Evolutionary conservation across 2,888 invertebrate species (phyloP).

Genomic region (Apodemia duryi): DNA sequence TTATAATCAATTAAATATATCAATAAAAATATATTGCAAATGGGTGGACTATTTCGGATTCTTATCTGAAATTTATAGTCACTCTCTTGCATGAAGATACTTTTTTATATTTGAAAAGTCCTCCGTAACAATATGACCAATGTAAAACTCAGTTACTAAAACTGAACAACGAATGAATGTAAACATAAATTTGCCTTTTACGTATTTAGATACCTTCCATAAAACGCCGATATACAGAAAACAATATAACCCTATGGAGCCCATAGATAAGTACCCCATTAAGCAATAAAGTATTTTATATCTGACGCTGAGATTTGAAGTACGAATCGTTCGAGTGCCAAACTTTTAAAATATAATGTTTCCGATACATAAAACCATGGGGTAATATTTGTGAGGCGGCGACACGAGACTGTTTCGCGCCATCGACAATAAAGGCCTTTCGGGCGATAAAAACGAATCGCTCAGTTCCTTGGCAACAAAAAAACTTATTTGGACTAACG

Average conservation of each 20-base stretch:
- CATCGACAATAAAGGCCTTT: slow-evolving; percentile 77
- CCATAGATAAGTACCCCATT: slow-evolving; percentile 33
- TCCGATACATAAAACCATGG: slow-evolving; percentile 76
- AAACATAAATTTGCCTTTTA: background rate
- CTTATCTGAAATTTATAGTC: too few species aligned
- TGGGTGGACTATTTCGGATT: too few species aligned
- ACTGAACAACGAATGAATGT: too few species aligned
- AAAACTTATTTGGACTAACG: slow-evolving; percentile 72
- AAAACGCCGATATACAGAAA: slow-evolving; percentile 14
- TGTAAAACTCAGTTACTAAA: too few species aligned
- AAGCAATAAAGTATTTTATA: slow-evolving; percentile 34
- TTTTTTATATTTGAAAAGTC: too few species aligned
- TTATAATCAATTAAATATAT: too few species aligned
- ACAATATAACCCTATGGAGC: slow-evolving; percentile 24
- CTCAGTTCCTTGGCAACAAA: slow-evolving; percentile 73
- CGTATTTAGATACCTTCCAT: background rate
- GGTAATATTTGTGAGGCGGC: slow-evolving; percentile 72
- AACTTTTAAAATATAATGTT: slow-evolving; percentile 73
- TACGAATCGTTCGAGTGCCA: slow-evolving; percentile 46
- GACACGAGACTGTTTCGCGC: slow-evolving; percentile 71
- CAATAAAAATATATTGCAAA: too few species aligned
- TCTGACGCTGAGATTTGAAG: slow-evolving; percentile 34
- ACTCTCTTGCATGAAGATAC: too few species aligned
- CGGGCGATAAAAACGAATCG: slow-evolving; percentile 79
- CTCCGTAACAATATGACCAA: too few species aligned